Conservation (phyloP, 2,888 invertebrate species). For the Agelastica alni region DNA sequence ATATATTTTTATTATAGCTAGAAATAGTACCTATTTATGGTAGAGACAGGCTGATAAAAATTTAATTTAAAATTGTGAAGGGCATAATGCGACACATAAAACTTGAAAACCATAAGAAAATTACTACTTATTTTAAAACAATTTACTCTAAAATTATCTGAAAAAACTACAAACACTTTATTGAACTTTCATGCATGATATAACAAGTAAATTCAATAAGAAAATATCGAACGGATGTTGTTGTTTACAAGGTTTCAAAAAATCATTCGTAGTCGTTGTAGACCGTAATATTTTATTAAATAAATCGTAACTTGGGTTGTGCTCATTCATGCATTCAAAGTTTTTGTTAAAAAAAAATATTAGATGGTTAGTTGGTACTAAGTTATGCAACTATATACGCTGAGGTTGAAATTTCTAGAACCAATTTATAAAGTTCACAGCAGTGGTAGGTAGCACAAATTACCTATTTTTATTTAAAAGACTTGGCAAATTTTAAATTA, state of each 20-base stretch:
- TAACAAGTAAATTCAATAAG: constrained; percentile 18
- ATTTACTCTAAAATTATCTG: no score
- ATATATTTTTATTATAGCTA: no score
- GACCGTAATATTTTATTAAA: constrained; percentile 15
- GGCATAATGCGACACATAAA: no score
- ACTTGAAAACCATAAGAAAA: no score
- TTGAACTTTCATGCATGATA: constrained; percentile 21
- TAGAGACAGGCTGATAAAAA: no score
- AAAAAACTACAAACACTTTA: no score
- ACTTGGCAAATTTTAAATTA: no score
- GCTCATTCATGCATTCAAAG: constrained; percentile 3
- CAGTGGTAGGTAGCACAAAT: no score
- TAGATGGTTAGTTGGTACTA: constrained; percentile 11
- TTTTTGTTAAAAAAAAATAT: constrained; percentile 15
- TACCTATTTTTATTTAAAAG: no score
- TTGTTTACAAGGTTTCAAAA: constrained; percentile 16
- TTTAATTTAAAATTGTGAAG: no score
- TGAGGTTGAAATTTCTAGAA: neutral
- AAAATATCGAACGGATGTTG: constrained; percentile 16
- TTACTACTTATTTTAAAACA: no score
- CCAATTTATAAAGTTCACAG: neutral
- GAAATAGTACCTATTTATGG: no score
- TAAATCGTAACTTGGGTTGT: constrained; percentile 15
- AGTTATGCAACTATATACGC: constrained; percentile 1
- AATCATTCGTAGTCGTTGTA: constrained; percentile 5